phyloP scores from a whole-genome alignment of 1,140 invertebrate genomes.

The Conus ventricosus region DNA sequence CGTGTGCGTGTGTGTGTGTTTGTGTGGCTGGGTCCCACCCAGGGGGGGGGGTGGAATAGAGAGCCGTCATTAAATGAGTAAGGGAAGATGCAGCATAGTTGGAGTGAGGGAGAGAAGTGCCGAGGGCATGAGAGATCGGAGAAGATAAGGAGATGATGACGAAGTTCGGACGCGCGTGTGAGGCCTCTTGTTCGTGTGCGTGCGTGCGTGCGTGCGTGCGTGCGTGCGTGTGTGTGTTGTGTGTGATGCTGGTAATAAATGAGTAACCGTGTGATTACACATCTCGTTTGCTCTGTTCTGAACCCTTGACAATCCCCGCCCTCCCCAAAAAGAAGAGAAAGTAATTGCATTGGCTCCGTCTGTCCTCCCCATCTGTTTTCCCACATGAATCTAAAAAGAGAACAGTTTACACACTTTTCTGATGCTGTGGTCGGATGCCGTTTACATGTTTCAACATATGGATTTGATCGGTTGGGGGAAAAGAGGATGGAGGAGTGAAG shows the following conservation, averaged over 20 bases:
- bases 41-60: too few species aligned
- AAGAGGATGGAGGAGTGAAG: too few species aligned
- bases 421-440: too few species aligned
- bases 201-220: slow-evolving; percentile 15
- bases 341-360: neutral
- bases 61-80: too few species aligned
- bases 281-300: neutral
- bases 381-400: too few species aligned
- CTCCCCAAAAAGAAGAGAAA: neutral
- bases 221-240: slow-evolving; percentile 4
- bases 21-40: too few species aligned
- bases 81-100: neutral
- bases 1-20: too few species aligned
- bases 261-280: slow-evolving; percentile 9
- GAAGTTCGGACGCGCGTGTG: neutral
- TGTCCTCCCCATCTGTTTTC: too few species aligned
- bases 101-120: neutral
- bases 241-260: neutral
- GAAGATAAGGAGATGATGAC: neutral
- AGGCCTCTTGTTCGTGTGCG: slow-evolving; percentile 1
- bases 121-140: neutral
- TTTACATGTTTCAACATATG: too few species aligned
- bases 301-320: neutral
- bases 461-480: too few species aligned
- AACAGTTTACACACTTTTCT: too few species aligned